phyloP scores from a whole-genome alignment of 2,113 vertebrate genomes.

The Esox niger region DNA sequence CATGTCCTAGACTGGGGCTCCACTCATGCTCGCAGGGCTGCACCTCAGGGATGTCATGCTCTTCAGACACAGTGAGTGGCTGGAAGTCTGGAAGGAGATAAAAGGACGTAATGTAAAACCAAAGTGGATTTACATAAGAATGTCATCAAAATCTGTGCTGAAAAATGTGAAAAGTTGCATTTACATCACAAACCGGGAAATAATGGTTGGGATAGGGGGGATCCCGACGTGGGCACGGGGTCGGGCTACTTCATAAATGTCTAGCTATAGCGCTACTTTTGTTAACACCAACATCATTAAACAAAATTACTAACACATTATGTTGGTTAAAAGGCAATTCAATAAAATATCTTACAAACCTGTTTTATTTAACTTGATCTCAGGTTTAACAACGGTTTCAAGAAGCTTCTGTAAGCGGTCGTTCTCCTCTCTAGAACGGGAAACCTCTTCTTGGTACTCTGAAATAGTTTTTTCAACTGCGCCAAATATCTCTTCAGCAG shows the following conservation, averaged over 20 bases:
- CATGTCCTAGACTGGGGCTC: neutral
- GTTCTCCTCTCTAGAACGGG: neutral
- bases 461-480: neutral
- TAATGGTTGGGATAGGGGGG: no score
- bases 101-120: neutral
- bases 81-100: neutral
- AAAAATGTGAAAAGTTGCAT: no score
- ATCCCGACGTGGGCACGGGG: no score
- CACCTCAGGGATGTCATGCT: neutral
- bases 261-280: no score
- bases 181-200: no score
- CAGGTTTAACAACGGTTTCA: neutral
- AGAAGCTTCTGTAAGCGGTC: neutral
- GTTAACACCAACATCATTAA: neutral
- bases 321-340: neutral
- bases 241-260: no score
- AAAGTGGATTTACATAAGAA: no score
- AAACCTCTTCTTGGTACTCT: neutral
- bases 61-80: neutral
- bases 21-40: neutral
- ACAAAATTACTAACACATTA: neutral
- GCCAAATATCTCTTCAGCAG: neutral
- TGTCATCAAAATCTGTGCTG: no score
- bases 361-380: neutral
- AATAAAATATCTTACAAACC: neutral